phyloP scores from a whole-genome alignment of 1,140 invertebrate genomes.

The Oedothorax gibbosus region DNA sequence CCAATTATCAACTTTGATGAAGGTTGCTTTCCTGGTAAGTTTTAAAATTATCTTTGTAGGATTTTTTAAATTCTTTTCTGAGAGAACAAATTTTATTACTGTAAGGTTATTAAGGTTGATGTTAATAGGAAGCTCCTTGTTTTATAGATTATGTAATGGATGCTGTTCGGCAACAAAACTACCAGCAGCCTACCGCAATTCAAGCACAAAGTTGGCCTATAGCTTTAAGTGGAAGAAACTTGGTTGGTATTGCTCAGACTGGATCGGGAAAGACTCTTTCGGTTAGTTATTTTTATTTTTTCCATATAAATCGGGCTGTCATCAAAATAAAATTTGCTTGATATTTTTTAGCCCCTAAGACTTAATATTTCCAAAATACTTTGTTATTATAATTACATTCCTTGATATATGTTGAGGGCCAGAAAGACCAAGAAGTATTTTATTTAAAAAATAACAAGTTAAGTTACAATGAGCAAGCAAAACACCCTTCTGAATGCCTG shows the following conservation, averaged over 20 bases:
- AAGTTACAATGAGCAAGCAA: too few species aligned
- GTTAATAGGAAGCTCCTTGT: slow-evolving; percentile 52
- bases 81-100: not conserved
- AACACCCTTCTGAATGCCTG: too few species aligned
- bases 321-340: not conserved
- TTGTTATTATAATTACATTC: too few species aligned
- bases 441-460: too few species aligned
- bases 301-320: not conserved
- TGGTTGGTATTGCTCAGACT: slow-evolving; percentile 94
- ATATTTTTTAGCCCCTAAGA: too few species aligned
- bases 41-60: too few species aligned
- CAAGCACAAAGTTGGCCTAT: slow-evolving; percentile 93
- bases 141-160: slow-evolving; percentile 68
- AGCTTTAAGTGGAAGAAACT: slow-evolving; percentile 88
- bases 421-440: too few species aligned
- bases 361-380: too few species aligned
- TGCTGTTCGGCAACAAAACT: slow-evolving; percentile 70
- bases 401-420: too few species aligned
- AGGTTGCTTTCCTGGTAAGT: slow-evolving; percentile 49
- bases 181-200: slow-evolving; percentile 86
- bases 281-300: slow-evolving; percentile 67
- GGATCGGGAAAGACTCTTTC: slow-evolving; percentile 90
- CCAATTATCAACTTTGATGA: slow-evolving; percentile 91
- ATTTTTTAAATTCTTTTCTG: slow-evolving; percentile 1
- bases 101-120: not conserved